Percentiles rank a stretch among this genome's conserved stretches.
phyloP scores from a whole-genome alignment of 2,888 invertebrate species.

The Drosophila atripex region DNA sequence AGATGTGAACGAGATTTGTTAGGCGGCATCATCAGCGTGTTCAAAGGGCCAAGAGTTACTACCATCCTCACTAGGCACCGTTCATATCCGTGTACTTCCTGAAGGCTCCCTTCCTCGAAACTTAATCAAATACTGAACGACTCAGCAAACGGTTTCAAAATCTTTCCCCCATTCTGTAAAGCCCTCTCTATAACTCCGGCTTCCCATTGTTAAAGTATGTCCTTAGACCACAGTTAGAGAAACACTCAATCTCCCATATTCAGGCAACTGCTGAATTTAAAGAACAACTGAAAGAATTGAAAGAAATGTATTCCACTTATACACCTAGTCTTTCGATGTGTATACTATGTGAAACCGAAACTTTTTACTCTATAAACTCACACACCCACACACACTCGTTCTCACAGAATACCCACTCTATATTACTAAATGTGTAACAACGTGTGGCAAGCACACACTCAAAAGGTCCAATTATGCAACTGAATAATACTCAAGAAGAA shows the following conservation, averaged over 20 bases:
- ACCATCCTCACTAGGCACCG: constrained; percentile 25
- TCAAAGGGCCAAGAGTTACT: constrained; percentile 47
- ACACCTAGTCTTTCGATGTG: constrained; percentile 63
- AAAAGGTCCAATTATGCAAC: constrained; percentile 75
- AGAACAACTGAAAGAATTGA: constrained; percentile 19
- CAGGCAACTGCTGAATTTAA: constrained; percentile 44
- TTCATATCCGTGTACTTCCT: constrained; percentile 14
- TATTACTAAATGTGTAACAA: constrained; percentile 69
- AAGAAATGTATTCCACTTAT: constrained; percentile 48
- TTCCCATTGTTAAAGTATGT: constrained; percentile 13
- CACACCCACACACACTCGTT: constrained; percentile 9
- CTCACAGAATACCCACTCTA: constrained; percentile 20
- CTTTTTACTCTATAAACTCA: constrained; percentile 48
- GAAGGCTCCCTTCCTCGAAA: constrained; percentile 29
- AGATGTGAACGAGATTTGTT: background rate
- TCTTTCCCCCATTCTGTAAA: constrained; percentile 36
- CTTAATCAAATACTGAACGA: constrained; percentile 30
- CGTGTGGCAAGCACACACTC: constrained; percentile 53
- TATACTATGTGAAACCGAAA: constrained; percentile 45
- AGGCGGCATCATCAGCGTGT: constrained; percentile 22
- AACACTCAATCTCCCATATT: constrained; percentile 34
- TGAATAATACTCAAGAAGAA: constrained; percentile 50
- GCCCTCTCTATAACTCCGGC: background rate
- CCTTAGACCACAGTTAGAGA: constrained; percentile 5
- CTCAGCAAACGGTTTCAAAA: constrained; percentile 66